phyloP scores from a whole-genome alignment of 2,888 invertebrate genomes.

The Macrophya annulata region DNA sequence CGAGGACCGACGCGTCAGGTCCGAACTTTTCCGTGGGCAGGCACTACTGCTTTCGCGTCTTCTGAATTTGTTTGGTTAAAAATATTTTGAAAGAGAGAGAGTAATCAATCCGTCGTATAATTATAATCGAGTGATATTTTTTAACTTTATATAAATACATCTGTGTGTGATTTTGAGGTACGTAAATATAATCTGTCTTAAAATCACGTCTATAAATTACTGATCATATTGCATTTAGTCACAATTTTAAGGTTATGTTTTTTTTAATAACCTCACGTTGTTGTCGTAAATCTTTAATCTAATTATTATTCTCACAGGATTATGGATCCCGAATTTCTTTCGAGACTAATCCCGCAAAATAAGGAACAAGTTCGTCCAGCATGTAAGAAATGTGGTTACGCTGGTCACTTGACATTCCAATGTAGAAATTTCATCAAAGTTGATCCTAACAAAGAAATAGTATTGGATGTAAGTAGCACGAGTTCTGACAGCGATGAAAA shows the following conservation, averaged over 20 bases:
- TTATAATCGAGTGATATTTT: neutral
- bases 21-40: too few species aligned
- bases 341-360: conserved; percentile 83
- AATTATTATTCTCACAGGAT: neutral
- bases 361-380: conserved; percentile 91
- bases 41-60: neutral
- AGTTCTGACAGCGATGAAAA: conserved; percentile 94
- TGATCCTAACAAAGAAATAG: conserved; percentile 95
- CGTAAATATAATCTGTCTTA: neutral
- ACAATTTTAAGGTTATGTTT: conserved; percentile 8
- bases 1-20: too few species aligned
- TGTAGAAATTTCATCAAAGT: conserved; percentile 97
- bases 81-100: too few species aligned
- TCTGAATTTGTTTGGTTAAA: neutral
- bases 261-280: neutral
- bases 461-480: conserved; percentile 96
- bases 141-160: neutral
- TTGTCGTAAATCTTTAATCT: neutral
- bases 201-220: neutral
- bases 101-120: neutral
- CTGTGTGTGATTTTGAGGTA: neutral
- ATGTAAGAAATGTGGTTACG: conserved; percentile 97
- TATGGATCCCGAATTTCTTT: conserved; percentile 80
- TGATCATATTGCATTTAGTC: neutral
- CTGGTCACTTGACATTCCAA: conserved; percentile 97